Evolutionary conservation across 2,113 vertebrate species (phyloP), one percentile per base, ranked within the genome.

Genomic region (Paraplagusia blochii): DNA sequence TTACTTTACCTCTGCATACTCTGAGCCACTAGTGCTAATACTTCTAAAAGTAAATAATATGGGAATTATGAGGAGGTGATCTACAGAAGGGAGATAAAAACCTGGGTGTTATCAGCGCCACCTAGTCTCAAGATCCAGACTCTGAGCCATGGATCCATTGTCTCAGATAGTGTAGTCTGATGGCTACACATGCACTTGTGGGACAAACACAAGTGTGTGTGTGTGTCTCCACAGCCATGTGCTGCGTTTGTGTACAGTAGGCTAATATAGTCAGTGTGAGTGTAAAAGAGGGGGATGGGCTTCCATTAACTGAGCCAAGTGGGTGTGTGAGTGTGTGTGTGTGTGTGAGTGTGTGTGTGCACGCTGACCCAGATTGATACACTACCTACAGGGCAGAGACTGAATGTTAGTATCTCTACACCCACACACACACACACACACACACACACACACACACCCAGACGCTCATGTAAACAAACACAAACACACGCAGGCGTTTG

Each of bases 291-390:
- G 72, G 78, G 56, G 49, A 17, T 65, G 74, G 76, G 54, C 29
- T 22, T 60, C 35, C 7, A 63, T 56, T 66, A 66, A 69, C 68
- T 74, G 63, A 78, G 58, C 62, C 66, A 53, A 60, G 45, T 72
- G 45, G 48, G 15, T 50, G 19, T 69, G 29, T 59, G 38, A 59
- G 53, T 76, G 52, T 70, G 44, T 51, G 53, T 73, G 44, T 65
- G 51, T 68, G 58, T 68, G 58, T 70, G 44, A 47, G 14, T 61
- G 58, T 55, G 10, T 22, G 48, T 68, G 61, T 47, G 35, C 33
- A 11, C 48, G 58, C 64, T 86, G 85, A 88, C 85, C 83, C 80
- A 83, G 63, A 84, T 86, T 83, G 80, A 59, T 72, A 50, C 55
- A 63, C 43, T 74, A 78, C 59, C 79, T 85, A 56, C 45, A 53